Conservation (phyloP, 2,888 invertebrate species). For the Spatulosminthurus flaviceps region DNA sequence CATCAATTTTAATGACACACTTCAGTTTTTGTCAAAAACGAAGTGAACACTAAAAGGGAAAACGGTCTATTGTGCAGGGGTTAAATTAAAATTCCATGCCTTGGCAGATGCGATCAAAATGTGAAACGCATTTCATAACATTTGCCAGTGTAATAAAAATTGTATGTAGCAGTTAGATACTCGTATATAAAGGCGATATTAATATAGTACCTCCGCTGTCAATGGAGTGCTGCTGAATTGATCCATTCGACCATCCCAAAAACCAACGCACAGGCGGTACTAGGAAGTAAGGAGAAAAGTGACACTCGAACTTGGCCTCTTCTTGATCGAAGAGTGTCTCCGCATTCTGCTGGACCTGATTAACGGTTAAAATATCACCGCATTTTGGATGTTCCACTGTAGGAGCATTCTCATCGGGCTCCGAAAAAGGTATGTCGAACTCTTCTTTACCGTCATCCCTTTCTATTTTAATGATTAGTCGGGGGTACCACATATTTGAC, state of each 20-base stretch:
- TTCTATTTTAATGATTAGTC: not conserved
- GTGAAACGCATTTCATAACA: too few species aligned
- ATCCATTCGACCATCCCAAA: not conserved
- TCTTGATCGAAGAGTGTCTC: not conserved
- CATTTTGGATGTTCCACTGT: not conserved
- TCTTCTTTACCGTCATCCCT: not conserved
- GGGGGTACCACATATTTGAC: not conserved
- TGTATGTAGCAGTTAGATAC: too few species aligned
- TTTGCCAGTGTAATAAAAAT: too few species aligned
- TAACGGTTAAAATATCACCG: not conserved
- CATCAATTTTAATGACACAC: too few species aligned
- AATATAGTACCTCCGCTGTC: not conserved
- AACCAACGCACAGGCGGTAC: not conserved
- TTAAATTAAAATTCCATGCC: too few species aligned
- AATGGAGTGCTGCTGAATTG: not conserved
- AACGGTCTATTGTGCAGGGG: too few species aligned
- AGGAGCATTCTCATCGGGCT: too few species aligned
- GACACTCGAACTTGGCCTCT: not conserved
- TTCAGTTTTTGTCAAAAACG: too few species aligned
- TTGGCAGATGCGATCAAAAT: too few species aligned
- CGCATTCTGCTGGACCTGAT: not conserved
- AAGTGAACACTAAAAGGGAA: too few species aligned
- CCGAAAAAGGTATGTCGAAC: not conserved
- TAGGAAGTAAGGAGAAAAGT: not conserved
- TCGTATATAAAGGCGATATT: too few species aligned